Evolutionary conservation across 2,797 vertebrate genomes (phyloP).

Genomic region (Oreochromis mossambicus): DNA sequence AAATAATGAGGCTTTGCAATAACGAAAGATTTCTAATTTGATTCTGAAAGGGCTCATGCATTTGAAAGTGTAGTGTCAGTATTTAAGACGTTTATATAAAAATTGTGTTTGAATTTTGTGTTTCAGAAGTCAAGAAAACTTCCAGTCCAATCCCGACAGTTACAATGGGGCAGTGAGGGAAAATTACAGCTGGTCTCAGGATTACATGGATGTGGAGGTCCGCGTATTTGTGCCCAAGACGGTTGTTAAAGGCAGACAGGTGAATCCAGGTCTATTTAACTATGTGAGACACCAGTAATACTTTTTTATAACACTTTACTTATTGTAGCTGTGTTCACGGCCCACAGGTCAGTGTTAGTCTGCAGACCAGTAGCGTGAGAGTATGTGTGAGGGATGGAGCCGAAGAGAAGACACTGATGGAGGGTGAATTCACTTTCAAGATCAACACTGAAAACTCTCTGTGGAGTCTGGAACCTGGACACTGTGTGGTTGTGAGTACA

Average conservation of each 20-base stretch:
- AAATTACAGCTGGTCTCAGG: conserved; percentile 95
- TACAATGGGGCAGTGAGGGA: conserved; percentile 94
- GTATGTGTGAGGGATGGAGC: conserved; percentile 80
- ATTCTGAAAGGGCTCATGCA: neutral
- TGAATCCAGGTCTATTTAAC: conserved; percentile 41
- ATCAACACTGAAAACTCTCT: conserved; percentile 93
- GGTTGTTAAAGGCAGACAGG: conserved; percentile 90
- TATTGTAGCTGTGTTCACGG: neutral
- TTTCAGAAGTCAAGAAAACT: conserved; percentile 76
- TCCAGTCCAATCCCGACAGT: conserved; percentile 87
- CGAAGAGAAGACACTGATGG: conserved; percentile 80
- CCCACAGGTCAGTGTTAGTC: conserved; percentile 84
- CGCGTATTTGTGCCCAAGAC: conserved; percentile 85
- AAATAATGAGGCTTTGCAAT: neutral
- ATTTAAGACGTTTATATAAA: neutral
- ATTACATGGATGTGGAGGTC: conserved; percentile 92
- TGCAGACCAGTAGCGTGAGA: conserved; percentile 77
- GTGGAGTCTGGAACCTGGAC: conserved; percentile 94
- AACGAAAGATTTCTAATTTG: neutral
- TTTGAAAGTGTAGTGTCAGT: neutral
- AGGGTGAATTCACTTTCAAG: conserved; percentile 90
- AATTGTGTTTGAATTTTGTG: neutral
- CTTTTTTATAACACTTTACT: neutral
- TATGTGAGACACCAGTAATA: rapidly evolving
- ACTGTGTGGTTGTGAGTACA: conserved; percentile 84